Base-by-base conservation (phyloP, 2,113 vertebrate genomes). In the Kryptolebias marmoratus region DNA sequence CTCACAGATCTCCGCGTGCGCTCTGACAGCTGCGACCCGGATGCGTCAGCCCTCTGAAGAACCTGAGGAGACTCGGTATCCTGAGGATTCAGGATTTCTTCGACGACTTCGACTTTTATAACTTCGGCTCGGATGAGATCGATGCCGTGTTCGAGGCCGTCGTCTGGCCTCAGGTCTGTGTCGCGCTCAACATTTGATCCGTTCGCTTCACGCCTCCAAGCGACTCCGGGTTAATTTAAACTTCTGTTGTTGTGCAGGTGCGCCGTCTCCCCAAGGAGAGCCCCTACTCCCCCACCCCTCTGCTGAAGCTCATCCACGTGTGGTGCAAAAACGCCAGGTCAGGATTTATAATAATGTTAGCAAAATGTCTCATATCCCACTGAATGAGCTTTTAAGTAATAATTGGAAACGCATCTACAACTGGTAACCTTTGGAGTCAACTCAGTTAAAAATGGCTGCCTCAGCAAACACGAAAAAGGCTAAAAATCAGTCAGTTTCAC, bases 271-370 rank as follows among this genome's bases (percentile, higher is more conserved):
- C 95, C 54, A 92, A 93, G 71, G 97, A 99, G 92, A 96, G 96
- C 87, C 89, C 95, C 0, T 97, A 98, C 87, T 95, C 96, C 55
- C 97, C 98, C 32, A 96, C 96, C n/a, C 94, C 95, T 45, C 93
- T 99, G 39, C 93, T 99, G 53, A 98, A 96, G 77, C 91, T 99
- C 66, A 94, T 98, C 90, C 94, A 96, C 13, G 87, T 95, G 31
- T 99, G 97, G 98, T 95, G 95, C 91, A 96, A 95, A 91, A 95
- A 96, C 49, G 67, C 95, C 75, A 97, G 96, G 98, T 98, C 87
- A 82, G 75, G 9, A 11, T 54, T 73, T 2, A 27, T 3, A 5
- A 14, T 30, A 1, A 0, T 2, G 16, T 49, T 28, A 1, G 12
- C 10, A 2, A 48, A 6, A 11, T 5, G 18, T 63, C 28, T 44